Evolutionary conservation across 1,140 invertebrate species (phyloP).

Genomic region (Drosophila teissieri): DNA sequence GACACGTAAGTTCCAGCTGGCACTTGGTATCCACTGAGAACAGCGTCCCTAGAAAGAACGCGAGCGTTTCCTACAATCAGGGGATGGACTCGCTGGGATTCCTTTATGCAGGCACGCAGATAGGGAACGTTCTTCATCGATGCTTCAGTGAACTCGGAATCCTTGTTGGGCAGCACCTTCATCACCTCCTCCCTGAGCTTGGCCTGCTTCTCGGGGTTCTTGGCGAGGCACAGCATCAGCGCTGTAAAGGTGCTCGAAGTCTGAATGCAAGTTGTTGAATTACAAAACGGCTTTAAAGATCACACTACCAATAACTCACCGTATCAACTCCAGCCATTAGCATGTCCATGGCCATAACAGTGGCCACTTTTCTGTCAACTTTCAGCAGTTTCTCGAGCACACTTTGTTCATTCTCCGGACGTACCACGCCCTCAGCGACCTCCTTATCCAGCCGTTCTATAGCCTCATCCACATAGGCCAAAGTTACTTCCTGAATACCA

Average conservation of each 20-base stretch:
- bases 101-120: slow-evolving; percentile 88
- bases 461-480: slow-evolving; percentile 66
- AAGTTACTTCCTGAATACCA: slow-evolving; percentile 51
- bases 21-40: slow-evolving; percentile 86
- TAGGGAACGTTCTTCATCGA: slow-evolving; percentile 87
- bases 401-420: slow-evolving; percentile 66
- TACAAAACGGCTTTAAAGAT: not conserved
- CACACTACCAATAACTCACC: slow-evolving; percentile 27
- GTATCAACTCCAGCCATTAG: slow-evolving; percentile 83
- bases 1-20: slow-evolving; percentile 87
- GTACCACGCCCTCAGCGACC: slow-evolving; percentile 49
- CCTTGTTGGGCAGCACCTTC: slow-evolving; percentile 85
- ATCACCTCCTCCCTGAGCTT: slow-evolving; percentile 89
- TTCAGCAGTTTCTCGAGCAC: slow-evolving; percentile 84
- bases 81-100: slow-evolving; percentile 86
- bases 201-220: slow-evolving; percentile 90
- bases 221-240: slow-evolving; percentile 85
- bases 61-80: slow-evolving; percentile 86
- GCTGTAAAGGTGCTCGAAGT: slow-evolving; percentile 54
- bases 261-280: slow-evolving; percentile 2
- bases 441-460: slow-evolving; percentile 56
- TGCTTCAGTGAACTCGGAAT: slow-evolving; percentile 85
- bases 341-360: slow-evolving; percentile 84
- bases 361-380: slow-evolving; percentile 85
- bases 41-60: slow-evolving; percentile 85